Evolutionary conservation across 2,888 invertebrate genomes (phyloP), one percentile per base, ranked within the genome.

Genomic region (Hydroisotoma schaefferi): DNA sequence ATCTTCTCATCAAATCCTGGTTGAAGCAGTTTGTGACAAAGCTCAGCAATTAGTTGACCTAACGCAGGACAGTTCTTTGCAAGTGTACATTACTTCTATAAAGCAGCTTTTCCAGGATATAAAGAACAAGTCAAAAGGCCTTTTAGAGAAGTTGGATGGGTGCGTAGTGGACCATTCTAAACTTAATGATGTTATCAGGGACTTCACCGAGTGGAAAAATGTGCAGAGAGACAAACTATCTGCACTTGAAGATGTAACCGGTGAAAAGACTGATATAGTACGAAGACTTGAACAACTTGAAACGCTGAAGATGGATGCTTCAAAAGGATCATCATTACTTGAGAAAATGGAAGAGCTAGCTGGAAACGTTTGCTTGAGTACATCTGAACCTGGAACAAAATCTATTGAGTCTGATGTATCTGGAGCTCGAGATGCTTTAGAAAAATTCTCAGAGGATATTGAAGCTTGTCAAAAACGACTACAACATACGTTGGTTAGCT

Each of bases 21-120:
- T 95, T 0, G 92, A 94, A 75, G 86, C 88, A 55, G 90, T 95
- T 20, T 93, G 92, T 76, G 91, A 94, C 72, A 93, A 93, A 78
- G 94, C 94, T 0, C 90, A 92, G 74, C 86, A 89, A 57, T 79
- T 95, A 18, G 89, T 94, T 2, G 90, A 93, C 74, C 88, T 92
- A 77, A 93, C 93, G 1, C 88, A 91, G 75, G 93, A 94, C 74
- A 87, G 87, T 65, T 89, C 90, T 0, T 79, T 95, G 33, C 89
- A 90, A 75, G 84, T 88, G 0, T 93, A 91, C 75, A 78, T 93
- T 6, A 87, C 89, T 73, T 91, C 91, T 0, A 93, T 94, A 27
- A 91, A 90, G 75, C 87, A 90, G 74, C 79, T 94, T 22, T 94
- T 93, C 79, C 85, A 88, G 73, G 88, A 88, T 69, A 92, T 94